Evolutionary conservation across 2,113 vertebrate species (phyloP).

Genomic region (Typhlomys cinereus): DNA sequence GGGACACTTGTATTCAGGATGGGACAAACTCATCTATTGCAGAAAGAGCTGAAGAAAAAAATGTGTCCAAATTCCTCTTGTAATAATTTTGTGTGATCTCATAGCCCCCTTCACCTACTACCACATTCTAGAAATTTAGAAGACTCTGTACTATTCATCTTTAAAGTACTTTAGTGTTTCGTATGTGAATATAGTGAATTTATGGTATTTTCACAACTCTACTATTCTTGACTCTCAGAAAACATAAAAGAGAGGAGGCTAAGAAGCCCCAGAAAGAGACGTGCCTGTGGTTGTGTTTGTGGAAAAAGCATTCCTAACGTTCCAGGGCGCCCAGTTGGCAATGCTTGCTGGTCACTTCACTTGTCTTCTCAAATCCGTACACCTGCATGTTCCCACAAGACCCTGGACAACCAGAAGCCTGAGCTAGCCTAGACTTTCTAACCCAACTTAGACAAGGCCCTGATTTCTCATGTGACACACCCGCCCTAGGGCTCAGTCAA

Average conservation of each 20-base stretch:
- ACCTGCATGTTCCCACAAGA: background rate
- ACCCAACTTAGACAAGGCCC: background rate
- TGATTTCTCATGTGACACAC: fast-evolving
- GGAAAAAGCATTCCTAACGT: background rate
- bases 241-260: no score
- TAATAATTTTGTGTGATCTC: background rate
- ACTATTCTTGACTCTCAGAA: background rate
- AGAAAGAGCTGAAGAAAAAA: background rate
- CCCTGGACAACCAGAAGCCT: background rate
- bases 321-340: no score
- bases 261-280: background rate
- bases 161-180: no score
- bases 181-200: no score
- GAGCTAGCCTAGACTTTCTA: no score
- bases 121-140: background rate
- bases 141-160: background rate
- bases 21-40: background rate
- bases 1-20: background rate
- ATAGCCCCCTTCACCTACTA: no score
- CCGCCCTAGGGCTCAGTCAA: background rate
- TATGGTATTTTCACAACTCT: no score
- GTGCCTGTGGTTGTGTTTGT: background rate
- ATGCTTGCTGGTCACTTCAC: fast-evolving
- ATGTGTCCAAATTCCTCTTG: background rate
- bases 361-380: background rate